Percentiles rank a stretch among this genome's conserved stretches.
These are phyloP conservation scores for Drosophila nigromelanica DNA, from an alignment of 1,140 invertebrate species.

Conservation along the genomic window DNA sequence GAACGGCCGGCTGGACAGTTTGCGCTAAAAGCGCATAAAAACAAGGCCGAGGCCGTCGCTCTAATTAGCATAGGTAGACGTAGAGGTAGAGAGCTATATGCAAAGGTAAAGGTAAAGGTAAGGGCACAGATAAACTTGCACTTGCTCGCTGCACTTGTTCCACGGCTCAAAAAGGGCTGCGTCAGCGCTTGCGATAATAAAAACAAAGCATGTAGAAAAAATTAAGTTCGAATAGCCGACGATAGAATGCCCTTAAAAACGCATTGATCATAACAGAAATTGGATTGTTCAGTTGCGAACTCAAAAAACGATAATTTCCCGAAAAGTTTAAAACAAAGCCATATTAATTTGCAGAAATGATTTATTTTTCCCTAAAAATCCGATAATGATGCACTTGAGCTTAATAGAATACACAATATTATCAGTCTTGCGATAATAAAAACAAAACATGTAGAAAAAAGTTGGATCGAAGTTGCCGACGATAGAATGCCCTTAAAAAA, in stretches of 20 bases:
- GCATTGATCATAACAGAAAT: too few species aligned
- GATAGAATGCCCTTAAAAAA: too few species aligned
- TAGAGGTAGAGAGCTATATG: conserved; percentile 7
- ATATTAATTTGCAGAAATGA: too few species aligned
- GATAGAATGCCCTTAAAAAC: conserved; percentile 4
- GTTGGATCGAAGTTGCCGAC: too few species aligned
- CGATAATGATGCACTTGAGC: too few species aligned
- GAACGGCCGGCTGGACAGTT: conserved; percentile 52
- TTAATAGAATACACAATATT: too few species aligned
- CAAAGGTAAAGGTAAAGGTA: conserved; percentile 23
- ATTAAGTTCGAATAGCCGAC: neutral
- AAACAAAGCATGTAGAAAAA: neutral
- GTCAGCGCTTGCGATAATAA: conserved; percentile 29
- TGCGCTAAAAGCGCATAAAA: conserved; percentile 76
- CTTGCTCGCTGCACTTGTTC: conserved; percentile 64
- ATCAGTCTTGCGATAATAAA: too few species aligned
- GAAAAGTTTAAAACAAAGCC: too few species aligned
- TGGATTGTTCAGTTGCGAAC: too few species aligned
- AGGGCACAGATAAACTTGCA: conserved; percentile 49
- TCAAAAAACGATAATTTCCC: too few species aligned
- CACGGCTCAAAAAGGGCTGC: conserved; percentile 30
- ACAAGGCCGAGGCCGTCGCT: conserved; percentile 78
- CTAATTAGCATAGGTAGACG: conserved; percentile 73
- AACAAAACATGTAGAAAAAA: too few species aligned
- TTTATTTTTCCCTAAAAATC: too few species aligned